Evolutionary conservation across 2,113 vertebrate genomes (phyloP), one percentile per base, ranked within the genome.

Genomic region (Ceyx margarethae): DNA sequence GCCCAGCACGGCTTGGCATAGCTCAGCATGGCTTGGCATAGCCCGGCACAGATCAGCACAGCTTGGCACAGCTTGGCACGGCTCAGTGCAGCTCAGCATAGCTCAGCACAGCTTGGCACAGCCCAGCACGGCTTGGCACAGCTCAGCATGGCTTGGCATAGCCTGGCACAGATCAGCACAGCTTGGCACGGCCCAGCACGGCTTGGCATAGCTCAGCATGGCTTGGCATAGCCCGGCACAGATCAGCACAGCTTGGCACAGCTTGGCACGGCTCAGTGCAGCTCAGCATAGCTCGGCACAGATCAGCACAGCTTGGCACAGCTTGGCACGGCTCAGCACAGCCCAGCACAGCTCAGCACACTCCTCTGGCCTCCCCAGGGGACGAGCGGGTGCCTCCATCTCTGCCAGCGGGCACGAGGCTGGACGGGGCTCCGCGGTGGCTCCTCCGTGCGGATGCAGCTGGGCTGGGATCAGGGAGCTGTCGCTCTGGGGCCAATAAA

Each of bases 361-460:
- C 3, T 31, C 40, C 69, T 4, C 9, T 7, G 2, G 60, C 15
- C 19, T 11, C 46, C 71, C 84, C 13, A 0, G 48, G 28, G 66
- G 53, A 71, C 2, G 0, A 0, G 31, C 26, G 6, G 23, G 12
- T 35, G 43, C 29, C 2, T 25, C 1, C 5, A 31, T 9, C 7
- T 3, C 20, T 31, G 9, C 74, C 53, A 31, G 78, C 1, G 0
- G 35, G 35, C 33, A 3, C 2, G 0, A 23, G 29, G n/a, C 67
- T 31, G 72, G 22, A 42, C 3, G 3, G 56, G 54, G 4, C 37
- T 45, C 31, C 0, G 2, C 1, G 3, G 90, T 1, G 0, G 1
- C 86, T 60, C 29, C 0, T 2, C 76, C 2, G 6, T 1, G 28
- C 1, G 2, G 90, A 40, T 15, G 74, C 81, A 72, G 75, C 81